These are phyloP conservation scores for Sinosuthora webbiana DNA, from an alignment of 2,113 vertebrate genomes.

Conservation along the genomic window DNA sequence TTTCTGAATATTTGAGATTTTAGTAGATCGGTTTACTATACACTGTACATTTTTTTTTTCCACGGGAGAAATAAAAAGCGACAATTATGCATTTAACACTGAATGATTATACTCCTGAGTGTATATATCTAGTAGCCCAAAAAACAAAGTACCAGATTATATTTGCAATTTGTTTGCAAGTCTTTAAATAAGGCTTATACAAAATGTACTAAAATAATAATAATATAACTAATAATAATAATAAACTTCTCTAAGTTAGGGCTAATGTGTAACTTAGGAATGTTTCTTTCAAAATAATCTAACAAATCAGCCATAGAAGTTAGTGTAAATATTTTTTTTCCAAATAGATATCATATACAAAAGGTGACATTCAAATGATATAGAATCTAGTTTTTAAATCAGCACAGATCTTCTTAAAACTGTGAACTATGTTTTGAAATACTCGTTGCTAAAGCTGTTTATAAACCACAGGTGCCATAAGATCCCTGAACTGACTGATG, in stretches of 20 bases:
- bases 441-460: conserved; percentile 89
- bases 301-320: conserved; percentile 82
- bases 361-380: conserved; percentile 81
- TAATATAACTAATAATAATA: conserved; percentile 32
- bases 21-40: conserved; percentile 70
- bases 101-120: conserved; percentile 66
- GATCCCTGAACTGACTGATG: conserved; percentile 76
- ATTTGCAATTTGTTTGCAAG: conserved; percentile 54
- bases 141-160: conserved; percentile 34
- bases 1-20: conserved; percentile 76
- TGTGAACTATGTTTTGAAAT: conserved; percentile 95
- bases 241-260: conserved; percentile 60
- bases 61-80: conserved; percentile 57
- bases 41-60: conserved; percentile 68
- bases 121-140: conserved; percentile 66
- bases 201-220: conserved; percentile 61
- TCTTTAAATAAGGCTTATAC: conserved; percentile 64
- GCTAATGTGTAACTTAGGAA: conserved; percentile 74
- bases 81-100: conserved; percentile 61
- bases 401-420: conserved; percentile 94
- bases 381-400: conserved; percentile 92
- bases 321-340: conserved; percentile 89
- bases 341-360: conserved; percentile 81
- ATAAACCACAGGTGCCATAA: conserved; percentile 99
- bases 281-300: conserved; percentile 77